Evolutionary conservation across 2,797 vertebrate genomes (phyloP).

Genomic region (Lepus townsendii): DNA sequence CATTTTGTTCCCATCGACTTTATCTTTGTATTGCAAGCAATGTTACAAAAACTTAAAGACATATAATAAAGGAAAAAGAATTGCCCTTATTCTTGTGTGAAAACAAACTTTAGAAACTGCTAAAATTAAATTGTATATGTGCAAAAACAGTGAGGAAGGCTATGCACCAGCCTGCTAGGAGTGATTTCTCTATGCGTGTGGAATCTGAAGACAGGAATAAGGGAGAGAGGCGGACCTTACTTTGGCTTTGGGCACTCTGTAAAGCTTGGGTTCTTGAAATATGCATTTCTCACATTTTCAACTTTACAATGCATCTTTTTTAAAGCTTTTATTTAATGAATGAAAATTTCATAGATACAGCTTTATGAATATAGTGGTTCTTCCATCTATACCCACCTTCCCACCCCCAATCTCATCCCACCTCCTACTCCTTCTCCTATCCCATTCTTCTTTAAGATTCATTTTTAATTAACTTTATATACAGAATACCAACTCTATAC

Average conservation of each 20-base stretch:
- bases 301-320: neutral
- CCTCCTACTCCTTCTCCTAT: too few relatives aligned
- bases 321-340: too few relatives aligned
- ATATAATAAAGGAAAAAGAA: slow-evolving; percentile 17
- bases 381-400: too few relatives aligned
- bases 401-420: too few relatives aligned
- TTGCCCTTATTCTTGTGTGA: neutral
- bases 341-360: too few relatives aligned
- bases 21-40: neutral
- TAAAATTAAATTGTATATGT: neutral
- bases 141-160: neutral
- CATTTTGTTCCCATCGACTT: neutral
- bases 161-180: neutral
- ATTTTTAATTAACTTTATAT: too few relatives aligned
- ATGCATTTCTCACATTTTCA: neutral
- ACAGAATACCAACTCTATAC: too few relatives aligned
- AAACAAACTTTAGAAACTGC: slow-evolving; percentile 11
- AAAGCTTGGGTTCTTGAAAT: neutral
- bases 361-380: too few relatives aligned
- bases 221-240: neutral
- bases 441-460: too few relatives aligned
- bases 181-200: neutral
- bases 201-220: neutral
- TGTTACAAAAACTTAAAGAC: neutral
- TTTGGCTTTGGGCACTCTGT: neutral